Conservation (phyloP, 2,113 vertebrate species). For the Pseudopodoces humilis region DNA sequence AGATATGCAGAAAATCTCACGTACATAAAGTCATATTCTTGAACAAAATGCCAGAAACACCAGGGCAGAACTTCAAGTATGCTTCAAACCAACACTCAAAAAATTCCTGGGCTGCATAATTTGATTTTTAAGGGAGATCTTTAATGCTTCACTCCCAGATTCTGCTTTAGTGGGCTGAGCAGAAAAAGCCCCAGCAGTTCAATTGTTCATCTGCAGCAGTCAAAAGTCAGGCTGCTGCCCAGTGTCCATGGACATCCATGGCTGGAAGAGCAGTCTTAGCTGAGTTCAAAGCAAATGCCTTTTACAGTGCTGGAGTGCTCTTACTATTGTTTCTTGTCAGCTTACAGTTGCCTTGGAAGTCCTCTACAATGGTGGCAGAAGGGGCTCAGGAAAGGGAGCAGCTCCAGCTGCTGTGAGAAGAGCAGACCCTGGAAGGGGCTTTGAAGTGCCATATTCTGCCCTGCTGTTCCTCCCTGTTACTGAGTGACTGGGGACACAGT, state of each 20-base stretch:
- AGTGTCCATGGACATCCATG: not conserved
- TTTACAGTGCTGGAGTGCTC: not conserved
- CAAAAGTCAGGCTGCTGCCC: not conserved
- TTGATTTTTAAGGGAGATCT: not conserved
- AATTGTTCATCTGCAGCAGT: not conserved
- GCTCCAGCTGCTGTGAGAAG: not conserved
- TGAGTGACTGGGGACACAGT: not conserved
- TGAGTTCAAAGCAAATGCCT: not conserved
- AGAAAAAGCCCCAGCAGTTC: not conserved
- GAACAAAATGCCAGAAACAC: not conserved
- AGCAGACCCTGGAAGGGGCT: not conserved
- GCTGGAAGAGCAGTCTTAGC: not conserved
- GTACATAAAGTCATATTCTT: not conserved
- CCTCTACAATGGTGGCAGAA: not conserved
- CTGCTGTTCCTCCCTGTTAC: not conserved
- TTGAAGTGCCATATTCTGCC: not conserved
- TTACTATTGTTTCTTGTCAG: not conserved
- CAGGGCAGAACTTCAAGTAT: not conserved
- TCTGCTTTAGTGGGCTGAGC: not conserved
- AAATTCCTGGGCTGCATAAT: not conserved
- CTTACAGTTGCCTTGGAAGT: not conserved
- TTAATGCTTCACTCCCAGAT: not conserved
- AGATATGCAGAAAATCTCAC: not conserved
- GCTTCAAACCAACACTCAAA: not conserved
- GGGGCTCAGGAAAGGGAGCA: not conserved